phyloP scores from a whole-genome alignment of 2,888 invertebrate species.

The Phasia obesa region DNA sequence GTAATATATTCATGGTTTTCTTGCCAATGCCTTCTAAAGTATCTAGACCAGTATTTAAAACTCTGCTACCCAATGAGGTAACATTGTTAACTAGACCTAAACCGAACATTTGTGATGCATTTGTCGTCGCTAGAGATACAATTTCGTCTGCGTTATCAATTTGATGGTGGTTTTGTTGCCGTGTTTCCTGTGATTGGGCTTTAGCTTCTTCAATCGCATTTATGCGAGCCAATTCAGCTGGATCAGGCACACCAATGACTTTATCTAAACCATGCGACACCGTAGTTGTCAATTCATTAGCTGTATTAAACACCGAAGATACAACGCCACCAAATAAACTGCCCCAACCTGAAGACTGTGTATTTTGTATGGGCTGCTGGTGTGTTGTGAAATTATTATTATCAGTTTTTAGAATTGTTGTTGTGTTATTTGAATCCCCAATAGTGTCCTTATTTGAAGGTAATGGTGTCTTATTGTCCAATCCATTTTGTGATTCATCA shows the following conservation, averaged over 20 bases:
- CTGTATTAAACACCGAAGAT: constrained; percentile 89
- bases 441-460: constrained; percentile 9
- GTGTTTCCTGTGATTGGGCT: constrained; percentile 67
- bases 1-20: constrained; percentile 96
- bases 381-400: constrained; percentile 49
- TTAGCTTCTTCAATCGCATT: constrained; percentile 76
- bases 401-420: neutral
- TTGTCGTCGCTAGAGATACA: constrained; percentile 21
- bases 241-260: constrained; percentile 92
- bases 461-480: neutral
- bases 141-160: constrained; percentile 48
- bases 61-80: constrained; percentile 85
- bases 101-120: constrained; percentile 73
- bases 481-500: constrained; percentile 17
- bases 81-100: constrained; percentile 77
- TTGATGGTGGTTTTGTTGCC: constrained; percentile 18
- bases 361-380: constrained; percentile 2
- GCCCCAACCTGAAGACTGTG: constrained; percentile 77
- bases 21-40: constrained; percentile 96
- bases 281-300: constrained; percentile 89
- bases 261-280: constrained; percentile 93
- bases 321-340: constrained; percentile 88
- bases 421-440: neutral
- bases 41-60: constrained; percentile 91
- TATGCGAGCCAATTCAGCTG: constrained; percentile 88